Evolutionary conservation across 1,140 invertebrate genomes (phyloP), one percentile per base, ranked within the genome.

Genomic region (Caerostris extrusa): DNA sequence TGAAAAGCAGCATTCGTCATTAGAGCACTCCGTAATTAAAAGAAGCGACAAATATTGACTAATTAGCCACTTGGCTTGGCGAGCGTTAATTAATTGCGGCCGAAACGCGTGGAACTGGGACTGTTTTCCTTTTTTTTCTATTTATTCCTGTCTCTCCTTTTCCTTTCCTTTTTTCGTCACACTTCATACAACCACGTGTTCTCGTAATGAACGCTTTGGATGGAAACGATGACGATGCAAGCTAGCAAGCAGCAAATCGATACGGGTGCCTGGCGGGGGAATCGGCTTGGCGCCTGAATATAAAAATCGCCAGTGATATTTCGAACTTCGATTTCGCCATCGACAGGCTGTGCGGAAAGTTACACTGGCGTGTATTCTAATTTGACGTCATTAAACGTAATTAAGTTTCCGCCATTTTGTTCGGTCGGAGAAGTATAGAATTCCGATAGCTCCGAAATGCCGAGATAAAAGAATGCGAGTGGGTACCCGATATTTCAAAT

Each of bases 11-110:
- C 69, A 91, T 19, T 81, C 77, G 90, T 91, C 77, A 91, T 91
- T 83, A 91, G 67, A 67, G 90, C 34, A 0, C n/a, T n/a, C 34
- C 81, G 53, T 85, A 91, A 91, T 91, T 91, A 91, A 91, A 91
- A 91, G 90, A 83, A 85, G 69, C 81, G 90, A 56, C 71, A 91
- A 91, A 91, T 91, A 91, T 91, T 91, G 90, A 85, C 90, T 91
- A 91, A 91, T 91, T 91, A 91, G 90, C 90, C 90, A 91, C 90
- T 91, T 91, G 69, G 56, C 90, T 34, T 91, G 81, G 77, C 81
- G 67, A 85, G 81, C 90, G 90, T 91, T 91, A 91, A 85, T 91
- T 91, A 91, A 91, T 91, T 91, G 85, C 89, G 60, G n/a, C 60
- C 86, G 89, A 85, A 55, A 61, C 53, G 81, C 60, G 19, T 85